Percentiles rank a stretch among this genome's conserved stretches.
Evolutionary conservation across 2,888 invertebrate genomes (phyloP).

Genomic region (Xestia xanthographa): DNA sequence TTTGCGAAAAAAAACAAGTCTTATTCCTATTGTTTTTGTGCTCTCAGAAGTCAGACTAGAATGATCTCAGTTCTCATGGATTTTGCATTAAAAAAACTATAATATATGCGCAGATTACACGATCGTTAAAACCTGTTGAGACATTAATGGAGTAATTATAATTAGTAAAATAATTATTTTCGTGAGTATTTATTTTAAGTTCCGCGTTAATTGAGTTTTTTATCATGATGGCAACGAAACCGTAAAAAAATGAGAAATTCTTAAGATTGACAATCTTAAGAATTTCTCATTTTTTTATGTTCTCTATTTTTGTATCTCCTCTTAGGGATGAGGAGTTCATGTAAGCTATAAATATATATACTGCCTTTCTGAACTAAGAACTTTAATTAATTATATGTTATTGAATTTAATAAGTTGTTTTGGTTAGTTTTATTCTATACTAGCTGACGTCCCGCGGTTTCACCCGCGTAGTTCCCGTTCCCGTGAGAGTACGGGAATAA

Average conservation of each 20-base stretch:
- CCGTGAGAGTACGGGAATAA: too few relatives aligned
- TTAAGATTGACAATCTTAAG: too few relatives aligned
- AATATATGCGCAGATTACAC: constrained; percentile 52
- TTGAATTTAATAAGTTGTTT: neutral
- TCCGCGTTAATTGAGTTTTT: constrained; percentile 58
- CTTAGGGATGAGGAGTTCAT: neutral
- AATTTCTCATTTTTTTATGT: too few relatives aligned
- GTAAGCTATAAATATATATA: too few relatives aligned
- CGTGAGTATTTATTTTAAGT: constrained; percentile 49
- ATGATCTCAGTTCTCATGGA: constrained; percentile 56
- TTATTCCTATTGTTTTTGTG: constrained; percentile 45
- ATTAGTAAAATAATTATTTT: constrained; percentile 48
- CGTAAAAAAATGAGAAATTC: neutral
- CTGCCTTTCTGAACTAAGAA: neutral
- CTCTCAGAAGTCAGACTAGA: constrained; percentile 19
- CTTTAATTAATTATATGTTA: too few relatives aligned
- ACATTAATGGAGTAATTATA: constrained; percentile 46
- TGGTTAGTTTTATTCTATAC: too few relatives aligned
- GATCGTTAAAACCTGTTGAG: constrained; percentile 49
- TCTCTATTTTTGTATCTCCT: too few relatives aligned
- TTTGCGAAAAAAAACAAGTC: constrained; percentile 9
- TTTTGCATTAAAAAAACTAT: constrained; percentile 15
- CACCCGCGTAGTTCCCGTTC: too few relatives aligned
- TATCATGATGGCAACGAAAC: constrained; percentile 3
- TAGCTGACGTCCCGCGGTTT: too few relatives aligned